Conservation (phyloP, 2,797 vertebrate genomes). For the Pseudomugil tenellus region DNA sequence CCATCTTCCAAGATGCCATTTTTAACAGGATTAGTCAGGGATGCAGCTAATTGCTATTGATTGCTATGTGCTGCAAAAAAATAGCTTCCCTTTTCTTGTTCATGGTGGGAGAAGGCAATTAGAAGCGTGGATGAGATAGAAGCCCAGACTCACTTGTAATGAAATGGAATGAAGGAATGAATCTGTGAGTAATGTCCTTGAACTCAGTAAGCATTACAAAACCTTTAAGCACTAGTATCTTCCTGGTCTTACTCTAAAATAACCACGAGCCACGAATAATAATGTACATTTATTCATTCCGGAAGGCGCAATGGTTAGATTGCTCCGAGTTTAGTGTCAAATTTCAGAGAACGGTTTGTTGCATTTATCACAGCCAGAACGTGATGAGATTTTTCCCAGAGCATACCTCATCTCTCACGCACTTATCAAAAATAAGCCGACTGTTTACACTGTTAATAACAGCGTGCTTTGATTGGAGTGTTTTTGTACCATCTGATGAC, state of each 20-base stretch:
- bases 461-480: constrained; percentile 8
- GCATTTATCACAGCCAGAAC: constrained; percentile 6
- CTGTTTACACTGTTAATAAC: background rate
- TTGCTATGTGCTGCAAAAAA: constrained; percentile 94
- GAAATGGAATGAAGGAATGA: constrained; percentile 86
- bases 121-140: constrained; percentile 86
- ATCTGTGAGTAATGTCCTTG: constrained; percentile 77
- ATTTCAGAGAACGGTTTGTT: constrained; percentile 16
- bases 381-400: constrained; percentile 15
- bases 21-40: constrained; percentile 93
- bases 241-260: constrained; percentile 21
- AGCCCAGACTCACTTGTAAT: constrained; percentile 87
- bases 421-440: background rate
- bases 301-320: constrained; percentile 11
- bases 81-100: constrained; percentile 89
- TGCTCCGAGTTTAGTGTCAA: background rate
- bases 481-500: constrained; percentile 20
- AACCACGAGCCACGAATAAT: constrained; percentile 8
- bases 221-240: constrained; percentile 37
- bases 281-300: constrained; percentile 20
- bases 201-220: constrained; percentile 56
- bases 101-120: constrained; percentile 86
- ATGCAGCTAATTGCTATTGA: constrained; percentile 97
- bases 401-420: no score
- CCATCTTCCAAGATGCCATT: constrained; percentile 83